Evolutionary conservation across 30 jellyfish, hydroid and myxozoan species (phyloP).

Genomic region (Aurelia aurita complex sp. Pacific): DNA sequence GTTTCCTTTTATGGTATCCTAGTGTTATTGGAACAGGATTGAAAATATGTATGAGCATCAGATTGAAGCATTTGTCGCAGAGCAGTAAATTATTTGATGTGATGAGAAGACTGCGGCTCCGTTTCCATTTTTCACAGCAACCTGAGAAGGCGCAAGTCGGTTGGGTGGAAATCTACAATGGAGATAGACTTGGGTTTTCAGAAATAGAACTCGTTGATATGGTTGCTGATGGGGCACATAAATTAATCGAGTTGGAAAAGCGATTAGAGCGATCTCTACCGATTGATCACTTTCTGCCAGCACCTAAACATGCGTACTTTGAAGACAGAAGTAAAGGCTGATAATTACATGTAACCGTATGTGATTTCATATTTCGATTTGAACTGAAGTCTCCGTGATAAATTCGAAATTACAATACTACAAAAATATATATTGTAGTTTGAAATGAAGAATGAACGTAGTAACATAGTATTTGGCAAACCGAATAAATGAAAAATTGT

Average conservation of each 20-base stretch:
- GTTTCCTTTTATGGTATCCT: slow-evolving; percentile 80
- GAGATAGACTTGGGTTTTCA: slow-evolving; percentile 53
- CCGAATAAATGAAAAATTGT: too few species aligned
- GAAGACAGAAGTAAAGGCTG: slow-evolving; percentile 6
- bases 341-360: not conserved
- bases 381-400: too few species aligned
- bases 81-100: slow-evolving; percentile 34
- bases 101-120: slow-evolving; percentile 49
- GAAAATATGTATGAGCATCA: slow-evolving; percentile 74
- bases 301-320: slow-evolving; percentile 1
- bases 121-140: slow-evolving; percentile 51
- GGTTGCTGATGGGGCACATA: slow-evolving; percentile 50
- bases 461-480: too few species aligned
- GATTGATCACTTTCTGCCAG: slow-evolving; percentile 35
- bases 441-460: too few species aligned
- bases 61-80: slow-evolving; percentile 55
- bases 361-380: too few species aligned
- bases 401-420: too few species aligned
- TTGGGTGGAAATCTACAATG: slow-evolving; percentile 58
- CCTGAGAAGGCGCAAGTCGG: slow-evolving; percentile 49
- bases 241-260: slow-evolving; percentile 40
- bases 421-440: too few species aligned
- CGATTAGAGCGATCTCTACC: slow-evolving; percentile 27
- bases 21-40: slow-evolving; percentile 94
- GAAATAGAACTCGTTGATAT: slow-evolving; percentile 36